These are phyloP conservation scores for Lepidurus apus DNA, from an alignment of 1,140 invertebrate genomes.

Conservation along the genomic window DNA sequence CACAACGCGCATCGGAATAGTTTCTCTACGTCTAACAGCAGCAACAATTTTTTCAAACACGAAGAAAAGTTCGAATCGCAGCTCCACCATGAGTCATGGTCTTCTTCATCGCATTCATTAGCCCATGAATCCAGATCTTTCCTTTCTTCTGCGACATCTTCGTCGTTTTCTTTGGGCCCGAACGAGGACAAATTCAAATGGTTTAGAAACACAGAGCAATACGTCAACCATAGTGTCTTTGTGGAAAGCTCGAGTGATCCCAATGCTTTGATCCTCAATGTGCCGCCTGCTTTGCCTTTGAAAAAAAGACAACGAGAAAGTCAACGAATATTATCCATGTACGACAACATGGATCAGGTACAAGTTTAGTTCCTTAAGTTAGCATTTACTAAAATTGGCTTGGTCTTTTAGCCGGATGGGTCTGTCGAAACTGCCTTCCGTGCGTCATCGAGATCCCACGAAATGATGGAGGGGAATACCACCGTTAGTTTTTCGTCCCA, in stretches of 20 bases:
- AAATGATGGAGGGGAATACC: conserved; percentile 16
- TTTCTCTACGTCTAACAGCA: conserved; percentile 27
- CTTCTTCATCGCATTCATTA: background rate
- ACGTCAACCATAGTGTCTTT: conserved; percentile 13
- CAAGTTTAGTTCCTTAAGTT: no score
- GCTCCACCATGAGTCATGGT: background rate
- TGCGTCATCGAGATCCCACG: conserved; percentile 27
- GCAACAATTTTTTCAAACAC: conserved; percentile 9
- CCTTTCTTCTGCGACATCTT: conserved; percentile 25
- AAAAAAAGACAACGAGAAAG: conserved; percentile 51
- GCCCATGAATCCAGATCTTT: background rate
- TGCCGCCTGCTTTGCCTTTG: conserved; percentile 60
- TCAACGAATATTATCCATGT: conserved; percentile 61
- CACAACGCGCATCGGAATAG: conserved; percentile 27
- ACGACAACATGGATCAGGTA: conserved; percentile 57
- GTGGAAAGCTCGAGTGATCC: conserved; percentile 31
- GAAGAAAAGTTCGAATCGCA: conserved; percentile 28
- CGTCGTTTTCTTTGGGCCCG: conserved; percentile 27
- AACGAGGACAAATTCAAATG: conserved; percentile 20
- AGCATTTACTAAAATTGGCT: background rate
- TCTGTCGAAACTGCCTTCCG: background rate
- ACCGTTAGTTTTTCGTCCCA: background rate
- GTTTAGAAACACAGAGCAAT: background rate
- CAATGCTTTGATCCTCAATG: conserved; percentile 28
- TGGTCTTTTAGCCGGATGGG: conserved; percentile 17